These are phyloP conservation scores for Elmis aenea DNA, from an alignment of 2,888 invertebrate species.

Conservation along the genomic window DNA sequence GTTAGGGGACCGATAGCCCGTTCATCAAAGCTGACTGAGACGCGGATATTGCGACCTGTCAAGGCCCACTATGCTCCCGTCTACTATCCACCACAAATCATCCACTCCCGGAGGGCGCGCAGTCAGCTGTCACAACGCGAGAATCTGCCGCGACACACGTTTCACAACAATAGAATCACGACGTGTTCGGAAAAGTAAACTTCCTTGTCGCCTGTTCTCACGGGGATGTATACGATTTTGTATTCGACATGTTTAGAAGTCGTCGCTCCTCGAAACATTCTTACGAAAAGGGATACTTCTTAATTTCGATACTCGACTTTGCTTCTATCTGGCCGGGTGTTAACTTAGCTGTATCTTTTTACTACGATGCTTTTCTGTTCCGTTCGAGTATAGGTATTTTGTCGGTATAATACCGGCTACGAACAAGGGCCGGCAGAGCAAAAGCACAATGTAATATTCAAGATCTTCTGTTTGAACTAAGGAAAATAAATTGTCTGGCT, in stretches of 20 bases:
- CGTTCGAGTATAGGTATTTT: slow-evolving; percentile 10
- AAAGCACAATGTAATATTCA: slow-evolving; percentile 39
- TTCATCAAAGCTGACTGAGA: slow-evolving; percentile 17
- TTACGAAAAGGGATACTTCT: slow-evolving; percentile 12
- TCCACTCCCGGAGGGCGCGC: slow-evolving; percentile 36
- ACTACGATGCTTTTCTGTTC: too few relatives aligned
- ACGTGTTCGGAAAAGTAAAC: slow-evolving; percentile 46
- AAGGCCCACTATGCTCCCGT: slow-evolving; percentile 25
- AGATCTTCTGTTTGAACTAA: slow-evolving; percentile 39
- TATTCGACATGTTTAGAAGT: slow-evolving; percentile 26
- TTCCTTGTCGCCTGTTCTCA: slow-evolving; percentile 28
- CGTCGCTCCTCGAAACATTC: slow-evolving; percentile 19
- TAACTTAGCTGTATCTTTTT: slow-evolving; percentile 8
- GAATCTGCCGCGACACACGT: slow-evolving; percentile 45
- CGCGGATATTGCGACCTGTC: slow-evolving; percentile 30
- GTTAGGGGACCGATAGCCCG: slow-evolving; percentile 9
- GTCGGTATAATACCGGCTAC: slow-evolving; percentile 16
- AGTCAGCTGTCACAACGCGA: slow-evolving; percentile 45
- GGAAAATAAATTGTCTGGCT: slow-evolving; percentile 42
- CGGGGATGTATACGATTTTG: slow-evolving; percentile 27
- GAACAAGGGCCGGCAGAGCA: slow-evolving; percentile 21
- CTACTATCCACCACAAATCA: slow-evolving; percentile 36
- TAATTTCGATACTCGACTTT: neutral
- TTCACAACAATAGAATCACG: slow-evolving; percentile 47
- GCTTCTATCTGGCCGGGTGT: neutral